Evolutionary conservation across 2,888 invertebrate genomes (phyloP).

Genomic region (Archips crataeganus): DNA sequence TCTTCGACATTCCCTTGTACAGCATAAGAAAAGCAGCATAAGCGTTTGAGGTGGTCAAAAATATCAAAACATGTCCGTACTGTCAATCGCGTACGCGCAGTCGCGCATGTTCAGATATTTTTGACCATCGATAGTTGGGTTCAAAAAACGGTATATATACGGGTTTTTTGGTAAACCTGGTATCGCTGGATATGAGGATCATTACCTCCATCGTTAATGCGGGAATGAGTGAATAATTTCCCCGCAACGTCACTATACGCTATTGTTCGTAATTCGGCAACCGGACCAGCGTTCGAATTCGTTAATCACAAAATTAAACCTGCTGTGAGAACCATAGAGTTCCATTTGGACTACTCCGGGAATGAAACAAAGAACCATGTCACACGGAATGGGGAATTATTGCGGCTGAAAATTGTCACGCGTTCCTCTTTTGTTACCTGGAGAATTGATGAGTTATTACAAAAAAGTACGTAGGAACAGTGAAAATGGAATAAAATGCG

Average conservation of each 20-base stretch:
- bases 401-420: slow-evolving; percentile 12
- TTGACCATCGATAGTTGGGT: not conserved
- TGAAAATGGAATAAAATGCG: not conserved
- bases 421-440: slow-evolving; percentile 5
- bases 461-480: not conserved
- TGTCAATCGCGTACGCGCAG: too few species aligned
- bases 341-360: not conserved
- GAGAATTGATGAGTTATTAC: slow-evolving; percentile 1
- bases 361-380: slow-evolving; percentile 3
- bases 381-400: not conserved
- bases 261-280: slow-evolving; percentile 37
- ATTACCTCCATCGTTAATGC: slow-evolving; percentile 39
- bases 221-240: slow-evolving; percentile 40
- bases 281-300: not conserved
- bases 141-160: not conserved
- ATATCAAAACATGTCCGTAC: too few species aligned
- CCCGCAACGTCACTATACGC: slow-evolving; percentile 26
- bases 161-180: not conserved
- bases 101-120: too few species aligned
- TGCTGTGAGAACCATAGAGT: not conserved
- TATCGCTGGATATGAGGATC: slow-evolving; percentile 27
- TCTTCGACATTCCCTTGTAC: too few species aligned
- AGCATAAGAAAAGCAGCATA: too few species aligned
- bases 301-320: not conserved
- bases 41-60: too few species aligned